Percentiles rank a stretch among this genome's conserved stretches.
These are phyloP conservation scores for Anthoptus insignis DNA, from an alignment of 2,888 invertebrate genomes.

Conservation along the genomic window DNA sequence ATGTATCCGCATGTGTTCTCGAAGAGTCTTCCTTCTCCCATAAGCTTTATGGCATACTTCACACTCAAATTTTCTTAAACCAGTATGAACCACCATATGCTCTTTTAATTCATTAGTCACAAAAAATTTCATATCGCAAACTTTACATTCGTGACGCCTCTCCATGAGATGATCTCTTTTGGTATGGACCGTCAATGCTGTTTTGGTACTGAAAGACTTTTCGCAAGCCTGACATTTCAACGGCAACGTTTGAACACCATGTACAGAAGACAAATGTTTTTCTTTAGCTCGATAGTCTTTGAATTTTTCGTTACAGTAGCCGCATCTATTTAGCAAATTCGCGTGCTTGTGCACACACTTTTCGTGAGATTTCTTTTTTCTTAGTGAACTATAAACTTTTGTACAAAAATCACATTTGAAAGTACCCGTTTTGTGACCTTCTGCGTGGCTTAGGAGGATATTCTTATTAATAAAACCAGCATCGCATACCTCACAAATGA, in stretches of 20 bases:
- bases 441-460: constrained; percentile 45
- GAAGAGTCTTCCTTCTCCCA: constrained; percentile 49
- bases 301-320: constrained; percentile 52
- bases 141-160: constrained; percentile 47
- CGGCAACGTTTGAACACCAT: constrained; percentile 40
- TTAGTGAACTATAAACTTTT: constrained; percentile 50
- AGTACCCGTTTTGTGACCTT: constrained; percentile 50
- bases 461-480: constrained; percentile 58
- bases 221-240: constrained; percentile 52
- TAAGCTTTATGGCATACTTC: constrained; percentile 53
- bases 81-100: constrained; percentile 67
- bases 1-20: constrained; percentile 64
- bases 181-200: constrained; percentile 44
- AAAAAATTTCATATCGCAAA: constrained; percentile 61
- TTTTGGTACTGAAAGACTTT: constrained; percentile 46
- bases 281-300: constrained; percentile 48
- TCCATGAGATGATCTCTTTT: constrained; percentile 51
- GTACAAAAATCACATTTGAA: constrained; percentile 52
- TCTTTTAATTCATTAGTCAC: constrained; percentile 60
- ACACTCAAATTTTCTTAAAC: constrained; percentile 51
- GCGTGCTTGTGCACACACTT: constrained; percentile 58
- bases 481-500: constrained; percentile 62
- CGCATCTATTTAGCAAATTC: constrained; percentile 49
- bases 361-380: constrained; percentile 51
- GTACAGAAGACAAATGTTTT: constrained; percentile 48